These are phyloP conservation scores for Cetonia aurata DNA, from an alignment of 2,888 invertebrate genomes.

Conservation along the genomic window DNA sequence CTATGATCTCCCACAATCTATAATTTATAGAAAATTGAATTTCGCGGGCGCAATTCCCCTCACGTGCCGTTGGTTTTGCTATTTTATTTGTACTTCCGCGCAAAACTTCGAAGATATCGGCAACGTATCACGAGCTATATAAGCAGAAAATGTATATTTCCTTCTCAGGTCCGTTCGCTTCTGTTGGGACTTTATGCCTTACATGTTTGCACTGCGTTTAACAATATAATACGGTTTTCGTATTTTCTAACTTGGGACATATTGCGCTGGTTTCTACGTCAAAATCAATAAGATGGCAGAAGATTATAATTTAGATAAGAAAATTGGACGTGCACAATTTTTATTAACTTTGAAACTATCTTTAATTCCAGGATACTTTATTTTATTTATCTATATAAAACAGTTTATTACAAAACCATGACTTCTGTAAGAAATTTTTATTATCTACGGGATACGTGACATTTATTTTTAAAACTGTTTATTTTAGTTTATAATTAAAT, in stretches of 20 bases:
- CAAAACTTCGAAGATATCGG: conserved; percentile 25
- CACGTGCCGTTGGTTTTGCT: conserved; percentile 41
- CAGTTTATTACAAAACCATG: too few relatives aligned
- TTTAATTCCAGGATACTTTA: too few relatives aligned
- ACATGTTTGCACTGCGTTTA: conserved; percentile 37
- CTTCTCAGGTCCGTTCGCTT: conserved; percentile 15
- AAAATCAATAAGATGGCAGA: too few relatives aligned
- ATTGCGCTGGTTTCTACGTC: conserved; percentile 5
- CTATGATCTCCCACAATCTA: conserved; percentile 52
- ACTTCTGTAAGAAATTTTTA: too few relatives aligned
- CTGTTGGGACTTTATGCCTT: conserved; percentile 25
- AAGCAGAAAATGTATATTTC: conserved; percentile 36
- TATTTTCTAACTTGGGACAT: conserved; percentile 9
- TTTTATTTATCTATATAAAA: too few relatives aligned
- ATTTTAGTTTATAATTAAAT: too few relatives aligned
- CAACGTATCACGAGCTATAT: conserved; percentile 29
- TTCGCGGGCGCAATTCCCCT: conserved; percentile 40
- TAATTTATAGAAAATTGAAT: conserved; percentile 54
- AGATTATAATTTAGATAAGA: too few relatives aligned
- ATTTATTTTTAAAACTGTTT: too few relatives aligned
- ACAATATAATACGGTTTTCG: conserved; percentile 32
- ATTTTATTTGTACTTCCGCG: conserved; percentile 29
- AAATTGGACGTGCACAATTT: too few relatives aligned
- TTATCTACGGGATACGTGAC: too few relatives aligned
- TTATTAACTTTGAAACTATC: too few relatives aligned